Conservation (phyloP, 2,888 invertebrate species). For the Globia sparganii region DNA sequence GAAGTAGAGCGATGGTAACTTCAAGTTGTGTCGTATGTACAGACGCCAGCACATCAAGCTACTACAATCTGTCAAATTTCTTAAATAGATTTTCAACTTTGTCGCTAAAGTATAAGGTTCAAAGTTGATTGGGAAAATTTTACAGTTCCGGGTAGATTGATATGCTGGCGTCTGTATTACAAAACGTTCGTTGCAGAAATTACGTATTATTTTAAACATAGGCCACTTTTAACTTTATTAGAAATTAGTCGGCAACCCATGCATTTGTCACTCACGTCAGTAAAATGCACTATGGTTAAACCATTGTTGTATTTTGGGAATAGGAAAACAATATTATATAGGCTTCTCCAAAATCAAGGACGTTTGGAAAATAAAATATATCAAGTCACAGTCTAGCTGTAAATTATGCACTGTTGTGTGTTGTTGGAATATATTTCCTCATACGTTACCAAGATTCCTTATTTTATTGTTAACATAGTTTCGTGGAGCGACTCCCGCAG, state of each 20-base stretch:
- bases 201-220: neutral
- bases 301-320: neutral
- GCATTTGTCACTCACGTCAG: neutral
- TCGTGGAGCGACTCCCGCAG: slow-evolving; percentile 18
- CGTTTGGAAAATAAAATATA: slow-evolving; percentile 31
- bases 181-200: neutral
- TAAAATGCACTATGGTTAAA: slow-evolving; percentile 7
- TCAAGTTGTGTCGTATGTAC: neutral
- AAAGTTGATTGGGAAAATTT: no score
- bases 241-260: neutral
- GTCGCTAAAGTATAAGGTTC: no score
- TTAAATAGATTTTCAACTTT: no score
- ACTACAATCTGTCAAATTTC: no score
- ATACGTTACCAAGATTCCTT: slow-evolving; percentile 47
- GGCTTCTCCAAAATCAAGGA: slow-evolving; percentile 22
- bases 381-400: slow-evolving; percentile 43
- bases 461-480: slow-evolving; percentile 54
- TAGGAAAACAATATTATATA: slow-evolving; percentile 19
- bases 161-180: neutral
- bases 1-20: neutral
- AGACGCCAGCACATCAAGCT: no score
- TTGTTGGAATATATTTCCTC: slow-evolving; percentile 52
- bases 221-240: neutral
- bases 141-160: no score
- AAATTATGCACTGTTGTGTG: slow-evolving; percentile 51